Evolutionary conservation across 1,140 invertebrate genomes (phyloP).

Genomic region (Babylonia areolata): DNA sequence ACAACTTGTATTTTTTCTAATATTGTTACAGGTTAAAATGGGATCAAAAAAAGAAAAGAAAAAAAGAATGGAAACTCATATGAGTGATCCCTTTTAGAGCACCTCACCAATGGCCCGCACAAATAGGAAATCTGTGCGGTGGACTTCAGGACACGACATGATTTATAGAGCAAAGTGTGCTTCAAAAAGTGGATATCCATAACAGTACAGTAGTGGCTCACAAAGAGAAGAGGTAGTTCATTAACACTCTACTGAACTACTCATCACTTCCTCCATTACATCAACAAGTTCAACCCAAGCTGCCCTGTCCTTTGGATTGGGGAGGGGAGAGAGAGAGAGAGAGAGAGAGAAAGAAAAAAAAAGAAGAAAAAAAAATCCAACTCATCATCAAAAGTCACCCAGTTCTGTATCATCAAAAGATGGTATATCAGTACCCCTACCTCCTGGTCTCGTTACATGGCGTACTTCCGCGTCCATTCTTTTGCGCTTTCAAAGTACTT

Average conservation of each 20-base stretch:
- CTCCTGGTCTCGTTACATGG: slow-evolving; percentile 70
- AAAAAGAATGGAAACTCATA: not conserved
- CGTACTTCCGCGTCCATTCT: slow-evolving; percentile 99
- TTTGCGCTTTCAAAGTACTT: slow-evolving; percentile 90
- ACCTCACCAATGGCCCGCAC: not conserved
- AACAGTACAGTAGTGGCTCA: not conserved
- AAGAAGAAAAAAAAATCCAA: no score
- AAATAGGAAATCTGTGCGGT: not conserved
- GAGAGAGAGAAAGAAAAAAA: no score
- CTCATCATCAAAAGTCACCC: not conserved
- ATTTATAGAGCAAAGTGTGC: not conserved
- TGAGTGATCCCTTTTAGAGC: not conserved
- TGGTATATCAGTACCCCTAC: not conserved
- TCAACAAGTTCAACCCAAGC: slow-evolving; percentile 11
- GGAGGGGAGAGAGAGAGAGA: not conserved
- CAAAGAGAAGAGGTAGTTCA: slow-evolving; percentile 6
- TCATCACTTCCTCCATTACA: not conserved
- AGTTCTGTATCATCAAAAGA: slow-evolving; percentile 6
- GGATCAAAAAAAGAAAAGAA: not conserved
- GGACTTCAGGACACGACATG: not conserved
- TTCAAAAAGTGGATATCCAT: slow-evolving; percentile 2
- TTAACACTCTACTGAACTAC: slow-evolving; percentile 4
- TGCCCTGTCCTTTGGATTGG: slow-evolving; percentile 1
- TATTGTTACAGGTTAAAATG: not conserved
- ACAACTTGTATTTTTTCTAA: not conserved